Base-by-base conservation (phyloP, 2,888 invertebrate genomes). In the Drosophila lutescens region DNA sequence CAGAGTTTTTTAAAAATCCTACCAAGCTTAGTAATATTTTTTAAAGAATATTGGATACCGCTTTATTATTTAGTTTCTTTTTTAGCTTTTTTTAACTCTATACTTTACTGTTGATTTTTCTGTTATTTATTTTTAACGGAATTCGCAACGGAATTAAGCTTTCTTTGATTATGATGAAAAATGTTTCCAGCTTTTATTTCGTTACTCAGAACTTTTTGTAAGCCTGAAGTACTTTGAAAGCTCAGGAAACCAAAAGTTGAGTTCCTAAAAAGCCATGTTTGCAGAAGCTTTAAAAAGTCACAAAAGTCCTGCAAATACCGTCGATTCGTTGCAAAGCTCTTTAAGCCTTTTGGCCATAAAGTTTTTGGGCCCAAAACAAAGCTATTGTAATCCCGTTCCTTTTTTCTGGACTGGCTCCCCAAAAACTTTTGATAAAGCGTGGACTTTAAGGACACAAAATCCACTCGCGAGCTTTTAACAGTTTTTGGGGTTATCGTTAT, bases 401-500 rank as follows among this genome's bases (percentile, higher is more conserved):
- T 4, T 32, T 26, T 32, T 13, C 8, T 7, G 15, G 7, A 23
- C n/a, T 9, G 1, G 4, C 12, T 12, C 1, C 26, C 15, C 12
- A 12, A 0, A 4, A 66, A 65, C 65, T 66, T 66, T 63, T 26
- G 15, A n/a, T n/a, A 36, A 51, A 38, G 20, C 57, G 51, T 53
- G 57, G 50, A 67, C 46, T 20, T 68, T 38, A 38, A 68, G 67
- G 67, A 54, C 46, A 32, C 26, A 20, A 1, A 40, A 54, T 38
- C 20, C 34, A 34, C 20, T 8, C 17, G 32, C 17, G 13, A 53
- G 51, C 59, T 60, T 59, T 60, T 32, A 32, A 63, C 47, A 10
- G 63, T 36, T 49, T 41, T 41, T 26, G 41, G n/a, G 13, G 40
- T 23, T 23, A 10, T 10, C 15, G 40, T 15, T 23, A 10, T 9